phyloP scores from a whole-genome alignment of 2,113 vertebrate species.

The Hiodon tergisus region DNA sequence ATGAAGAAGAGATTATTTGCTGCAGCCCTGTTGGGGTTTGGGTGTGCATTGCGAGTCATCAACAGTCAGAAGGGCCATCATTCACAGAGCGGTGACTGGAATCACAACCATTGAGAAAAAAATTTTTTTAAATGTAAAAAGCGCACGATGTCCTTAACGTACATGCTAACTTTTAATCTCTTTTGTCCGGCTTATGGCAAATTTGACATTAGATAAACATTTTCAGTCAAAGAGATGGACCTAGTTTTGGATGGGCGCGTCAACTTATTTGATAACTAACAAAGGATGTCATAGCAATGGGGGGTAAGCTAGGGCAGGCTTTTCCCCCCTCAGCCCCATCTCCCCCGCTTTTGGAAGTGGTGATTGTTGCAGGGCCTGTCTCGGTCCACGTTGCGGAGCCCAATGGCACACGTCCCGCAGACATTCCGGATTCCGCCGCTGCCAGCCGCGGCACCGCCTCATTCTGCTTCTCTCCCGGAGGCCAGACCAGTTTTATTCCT shows the following conservation, averaged over 20 bases:
- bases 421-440: slow-evolving; percentile 20
- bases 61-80: too few relatives aligned
- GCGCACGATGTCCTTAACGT: too few relatives aligned
- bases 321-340: not conserved
- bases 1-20: too few relatives aligned
- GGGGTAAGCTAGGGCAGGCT: too few relatives aligned
- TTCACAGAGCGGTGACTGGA: too few relatives aligned
- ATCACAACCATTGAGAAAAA: too few relatives aligned
- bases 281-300: too few relatives aligned
- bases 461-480: not conserved
- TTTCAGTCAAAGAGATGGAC: not conserved
- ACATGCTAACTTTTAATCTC: too few relatives aligned
- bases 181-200: not conserved
- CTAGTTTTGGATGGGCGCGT: slow-evolving; percentile 31
- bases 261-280: not conserved
- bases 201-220: slow-evolving; percentile 11
- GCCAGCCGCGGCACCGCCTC: slow-evolving; percentile 3
- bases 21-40: too few relatives aligned
- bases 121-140: too few relatives aligned
- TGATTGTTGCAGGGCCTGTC: not conserved
- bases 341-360: not conserved
- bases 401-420: slow-evolving; percentile 6
- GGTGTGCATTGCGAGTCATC: too few relatives aligned
- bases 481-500: slow-evolving; percentile 17
- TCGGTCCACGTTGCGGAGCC: not conserved